Percentiles rank a stretch among this genome's conserved stretches.
Conservation (phyloP, 2,113 vertebrate species). For the Tachysurus vachellii region DNA sequence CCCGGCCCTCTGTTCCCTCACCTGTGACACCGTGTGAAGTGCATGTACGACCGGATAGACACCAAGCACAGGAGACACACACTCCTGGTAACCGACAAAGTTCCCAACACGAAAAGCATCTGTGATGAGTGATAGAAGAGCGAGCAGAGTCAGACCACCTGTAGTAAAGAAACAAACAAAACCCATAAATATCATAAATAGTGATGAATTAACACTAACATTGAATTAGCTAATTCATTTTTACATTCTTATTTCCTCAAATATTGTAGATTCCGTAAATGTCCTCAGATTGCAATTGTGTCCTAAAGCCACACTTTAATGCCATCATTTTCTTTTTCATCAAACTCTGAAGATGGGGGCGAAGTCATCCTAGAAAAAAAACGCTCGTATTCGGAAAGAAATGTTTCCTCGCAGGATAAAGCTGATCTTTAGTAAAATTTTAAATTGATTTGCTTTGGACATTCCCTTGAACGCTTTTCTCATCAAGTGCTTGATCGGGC, state of each 20-base stretch:
- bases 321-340: not conserved
- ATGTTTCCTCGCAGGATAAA: not conserved
- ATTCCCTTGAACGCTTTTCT: not conserved
- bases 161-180: constrained; percentile 27
- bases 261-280: not conserved
- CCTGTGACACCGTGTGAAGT: constrained; percentile 89
- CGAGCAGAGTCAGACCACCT: constrained; percentile 91
- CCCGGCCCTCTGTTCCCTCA: constrained; percentile 60
- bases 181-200: not conserved
- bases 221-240: not conserved
- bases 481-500: not conserved
- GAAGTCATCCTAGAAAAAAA: not conserved
- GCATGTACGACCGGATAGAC: constrained; percentile 88
- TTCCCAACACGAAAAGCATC: constrained; percentile 92
- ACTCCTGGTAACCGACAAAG: constrained; percentile 86
- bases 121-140: constrained; percentile 87
- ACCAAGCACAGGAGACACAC: constrained; percentile 83
- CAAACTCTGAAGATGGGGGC: not conserved
- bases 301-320: not conserved
- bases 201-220: not conserved
- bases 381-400: not conserved
- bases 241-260: not conserved
- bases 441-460: not conserved
- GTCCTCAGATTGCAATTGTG: not conserved
- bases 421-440: not conserved